Conservation (phyloP, 2,113 vertebrate genomes). For the Leptobrachium ailaonicum region DNA sequence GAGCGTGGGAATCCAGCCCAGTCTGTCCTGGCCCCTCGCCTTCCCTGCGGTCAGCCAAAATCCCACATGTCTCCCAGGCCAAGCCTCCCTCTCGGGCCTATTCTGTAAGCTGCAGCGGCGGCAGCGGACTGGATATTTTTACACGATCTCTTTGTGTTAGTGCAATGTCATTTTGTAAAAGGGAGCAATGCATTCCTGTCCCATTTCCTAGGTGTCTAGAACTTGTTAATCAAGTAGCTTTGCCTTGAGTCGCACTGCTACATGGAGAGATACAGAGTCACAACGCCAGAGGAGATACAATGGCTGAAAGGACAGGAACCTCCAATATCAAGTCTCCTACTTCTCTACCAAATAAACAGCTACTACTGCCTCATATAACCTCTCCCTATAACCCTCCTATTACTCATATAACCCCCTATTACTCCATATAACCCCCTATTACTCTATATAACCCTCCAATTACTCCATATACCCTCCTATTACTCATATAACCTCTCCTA, state of each 20-base stretch:
- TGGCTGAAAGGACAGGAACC: background rate
- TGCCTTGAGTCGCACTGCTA: background rate
- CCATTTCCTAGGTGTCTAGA: slow-evolving; percentile 2
- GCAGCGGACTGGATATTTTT: slow-evolving; percentile 42
- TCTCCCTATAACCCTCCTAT: no score
- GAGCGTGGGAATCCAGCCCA: slow-evolving; percentile 50
- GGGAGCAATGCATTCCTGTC: slow-evolving; percentile 4
- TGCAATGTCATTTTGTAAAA: background rate
- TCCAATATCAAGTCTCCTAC: background rate
- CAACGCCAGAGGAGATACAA: background rate
- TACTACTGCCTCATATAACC: background rate
- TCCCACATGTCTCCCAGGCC: slow-evolving; percentile 46
- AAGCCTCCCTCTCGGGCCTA: slow-evolving; percentile 34
- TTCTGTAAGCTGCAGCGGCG: slow-evolving; percentile 29
- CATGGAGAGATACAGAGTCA: background rate
- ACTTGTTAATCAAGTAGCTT: slow-evolving; percentile 27
- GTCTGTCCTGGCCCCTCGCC: slow-evolving; percentile 42
- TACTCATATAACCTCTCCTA: no score
- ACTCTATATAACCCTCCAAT: no score
- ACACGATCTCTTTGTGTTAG: slow-evolving; percentile 12
- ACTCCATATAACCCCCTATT: no score
- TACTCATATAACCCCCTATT: no score
- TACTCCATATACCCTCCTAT: no score
- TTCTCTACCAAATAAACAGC: background rate
- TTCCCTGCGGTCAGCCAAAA: slow-evolving; percentile 50